Percentiles rank a stretch among this genome's conserved stretches.
Evolutionary conservation across 2,888 invertebrate genomes (phyloP).

Genomic region (Phymatocera aterrima): DNA sequence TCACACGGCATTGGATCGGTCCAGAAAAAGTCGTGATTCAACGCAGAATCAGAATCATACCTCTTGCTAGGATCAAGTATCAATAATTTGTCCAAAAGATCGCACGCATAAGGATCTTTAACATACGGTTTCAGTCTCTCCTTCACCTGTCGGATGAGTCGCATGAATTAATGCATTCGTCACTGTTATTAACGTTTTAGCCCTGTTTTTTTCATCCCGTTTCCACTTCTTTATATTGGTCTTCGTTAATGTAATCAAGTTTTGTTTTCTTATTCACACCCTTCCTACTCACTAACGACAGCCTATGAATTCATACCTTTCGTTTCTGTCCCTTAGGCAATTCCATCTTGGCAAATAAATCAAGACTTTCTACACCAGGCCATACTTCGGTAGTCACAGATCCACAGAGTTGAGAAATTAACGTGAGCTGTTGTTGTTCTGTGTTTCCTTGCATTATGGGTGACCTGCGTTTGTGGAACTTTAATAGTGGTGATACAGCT

Average conservation of each 20-base stretch:
- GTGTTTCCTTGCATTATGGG: conserved; percentile 98
- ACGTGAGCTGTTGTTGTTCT: conserved; percentile 95
- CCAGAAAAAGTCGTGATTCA: conserved; percentile 99
- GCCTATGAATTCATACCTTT: conserved; percentile 76
- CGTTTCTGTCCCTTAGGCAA: conserved; percentile 91
- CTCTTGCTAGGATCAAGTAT: conserved; percentile 94
- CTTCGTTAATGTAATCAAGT: too few relatives aligned
- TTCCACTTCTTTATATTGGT: not conserved
- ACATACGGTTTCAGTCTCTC: conserved; percentile 92
- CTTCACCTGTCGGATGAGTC: conserved; percentile 77
- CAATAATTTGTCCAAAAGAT: conserved; percentile 93
- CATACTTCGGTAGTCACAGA: conserved; percentile 95
- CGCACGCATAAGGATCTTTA: conserved; percentile 94
- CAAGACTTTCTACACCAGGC: conserved; percentile 94
- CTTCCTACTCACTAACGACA: too few relatives aligned
- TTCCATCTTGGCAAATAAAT: conserved; percentile 92
- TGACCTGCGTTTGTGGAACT: conserved; percentile 74
- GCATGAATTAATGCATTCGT: not conserved
- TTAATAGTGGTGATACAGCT: not conserved
- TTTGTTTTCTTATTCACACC: too few relatives aligned
- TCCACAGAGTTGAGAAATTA: conserved; percentile 97
- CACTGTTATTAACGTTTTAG: too few relatives aligned
- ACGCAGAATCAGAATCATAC: conserved; percentile 91
- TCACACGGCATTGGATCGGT: conserved; percentile 97
- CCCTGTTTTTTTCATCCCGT: too few relatives aligned